These are phyloP conservation scores for Theristicus caerulescens DNA, from an alignment of 2,113 vertebrate genomes.

Conservation along the genomic window DNA sequence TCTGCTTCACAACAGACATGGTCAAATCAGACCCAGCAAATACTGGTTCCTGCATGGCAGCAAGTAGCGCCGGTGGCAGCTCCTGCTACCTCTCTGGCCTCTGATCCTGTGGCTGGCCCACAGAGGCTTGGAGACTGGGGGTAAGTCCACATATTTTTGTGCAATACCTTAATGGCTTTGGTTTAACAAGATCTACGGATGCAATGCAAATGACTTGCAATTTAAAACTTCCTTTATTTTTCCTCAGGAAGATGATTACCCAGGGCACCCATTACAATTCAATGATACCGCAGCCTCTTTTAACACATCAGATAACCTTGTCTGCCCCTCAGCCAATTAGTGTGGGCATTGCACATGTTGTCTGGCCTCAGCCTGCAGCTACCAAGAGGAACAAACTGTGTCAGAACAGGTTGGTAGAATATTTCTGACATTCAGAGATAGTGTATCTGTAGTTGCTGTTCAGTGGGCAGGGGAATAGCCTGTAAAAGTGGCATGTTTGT, in stretches of 20 bases:
- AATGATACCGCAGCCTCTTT: slow-evolving; percentile 90
- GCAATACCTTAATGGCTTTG: neutral
- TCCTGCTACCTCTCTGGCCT: slow-evolving; percentile 82
- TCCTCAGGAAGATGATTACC: slow-evolving; percentile 90
- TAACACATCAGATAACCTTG: slow-evolving; percentile 95
- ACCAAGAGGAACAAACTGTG: slow-evolving; percentile 91
- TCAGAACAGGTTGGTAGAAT: slow-evolving; percentile 86
- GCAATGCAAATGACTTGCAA: neutral
- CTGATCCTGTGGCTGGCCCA: slow-evolving; percentile 90
- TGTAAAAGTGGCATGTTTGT: neutral
- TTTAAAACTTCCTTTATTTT: slow-evolving; percentile 30
- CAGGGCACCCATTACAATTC: slow-evolving; percentile 94
- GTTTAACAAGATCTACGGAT: neutral
- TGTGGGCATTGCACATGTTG: slow-evolving; percentile 96
- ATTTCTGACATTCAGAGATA: neutral
- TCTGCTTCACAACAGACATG: slow-evolving; percentile 80
- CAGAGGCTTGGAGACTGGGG: slow-evolving; percentile 96
- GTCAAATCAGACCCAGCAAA: slow-evolving; percentile 91
- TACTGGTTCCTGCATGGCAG: slow-evolving; percentile 94
- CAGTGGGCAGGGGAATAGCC: neutral
- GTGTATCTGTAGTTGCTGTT: neutral
- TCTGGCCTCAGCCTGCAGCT: slow-evolving; percentile 93
- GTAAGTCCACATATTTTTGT: slow-evolving; percentile 70
- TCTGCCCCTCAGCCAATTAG: slow-evolving; percentile 95
- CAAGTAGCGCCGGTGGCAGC: slow-evolving; percentile 87